These are phyloP conservation scores for Phengaris arion DNA, from an alignment of 2,888 invertebrate species.

Conservation along the genomic window DNA sequence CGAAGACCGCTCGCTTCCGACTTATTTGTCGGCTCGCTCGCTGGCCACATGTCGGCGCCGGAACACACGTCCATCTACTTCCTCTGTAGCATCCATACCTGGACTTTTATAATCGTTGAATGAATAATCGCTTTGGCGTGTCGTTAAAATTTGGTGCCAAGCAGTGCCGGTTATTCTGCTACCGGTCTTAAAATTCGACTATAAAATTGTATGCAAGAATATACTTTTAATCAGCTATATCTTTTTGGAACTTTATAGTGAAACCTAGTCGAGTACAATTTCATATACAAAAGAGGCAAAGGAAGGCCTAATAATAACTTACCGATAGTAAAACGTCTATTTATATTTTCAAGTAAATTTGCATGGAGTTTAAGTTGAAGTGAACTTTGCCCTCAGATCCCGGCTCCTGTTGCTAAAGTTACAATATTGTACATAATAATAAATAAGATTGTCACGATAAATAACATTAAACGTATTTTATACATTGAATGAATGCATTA, in stretches of 20 bases:
- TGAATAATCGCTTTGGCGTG: slow-evolving; percentile 26
- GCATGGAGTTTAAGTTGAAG: not conserved
- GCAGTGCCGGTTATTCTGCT: not conserved
- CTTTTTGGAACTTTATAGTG: not conserved
- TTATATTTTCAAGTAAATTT: not conserved
- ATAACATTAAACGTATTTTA: slow-evolving; percentile 24
- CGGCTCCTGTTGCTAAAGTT: slow-evolving; percentile 27
- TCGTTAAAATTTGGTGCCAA: slow-evolving; percentile 14
- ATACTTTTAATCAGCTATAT: not conserved
- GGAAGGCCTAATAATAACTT: not conserved
- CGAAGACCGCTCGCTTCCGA: slow-evolving; percentile 49
- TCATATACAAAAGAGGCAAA: not conserved
- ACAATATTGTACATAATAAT: slow-evolving; percentile 26
- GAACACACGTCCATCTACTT: slow-evolving; percentile 67
- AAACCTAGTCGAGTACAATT: too few relatives aligned
- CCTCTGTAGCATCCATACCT: slow-evolving; percentile 48
- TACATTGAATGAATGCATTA: slow-evolving; percentile 25
- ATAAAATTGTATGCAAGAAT: not conserved
- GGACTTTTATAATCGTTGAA: slow-evolving; percentile 36
- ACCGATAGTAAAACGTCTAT: not conserved
- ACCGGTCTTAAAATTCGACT: slow-evolving; percentile 10
- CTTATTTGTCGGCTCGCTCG: slow-evolving; percentile 41
- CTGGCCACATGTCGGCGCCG: slow-evolving; percentile 48
- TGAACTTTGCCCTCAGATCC: not conserved
- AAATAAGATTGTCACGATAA: slow-evolving; percentile 24